Evolutionary conservation across 2,113 vertebrate species (phyloP).

Genomic region (Eubucco bourcierii): DNA sequence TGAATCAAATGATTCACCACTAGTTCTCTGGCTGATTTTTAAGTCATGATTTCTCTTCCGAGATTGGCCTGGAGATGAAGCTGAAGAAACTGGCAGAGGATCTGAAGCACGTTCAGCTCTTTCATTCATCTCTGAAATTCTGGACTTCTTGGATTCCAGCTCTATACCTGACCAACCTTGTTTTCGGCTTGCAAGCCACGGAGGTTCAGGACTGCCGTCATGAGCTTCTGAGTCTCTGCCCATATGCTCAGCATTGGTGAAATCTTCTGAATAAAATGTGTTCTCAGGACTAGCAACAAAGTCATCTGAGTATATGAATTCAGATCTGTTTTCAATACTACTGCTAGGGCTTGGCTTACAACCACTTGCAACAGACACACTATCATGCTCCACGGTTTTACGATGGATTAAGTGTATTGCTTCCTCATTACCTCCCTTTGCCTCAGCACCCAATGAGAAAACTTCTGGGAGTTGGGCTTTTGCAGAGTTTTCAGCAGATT

Average conservation of each 20-base stretch:
- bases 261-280: conserved; percentile 81
- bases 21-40: conserved; percentile 52
- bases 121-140: conserved; percentile 50
- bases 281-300: conserved; percentile 63
- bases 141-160: conserved; percentile 38
- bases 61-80: conserved; percentile 75
- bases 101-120: conserved; percentile 53
- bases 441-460: conserved; percentile 16
- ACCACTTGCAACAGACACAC: not conserved
- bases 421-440: conserved; percentile 7
- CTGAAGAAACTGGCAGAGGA: conserved; percentile 73
- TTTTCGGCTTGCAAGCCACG: conserved; percentile 27
- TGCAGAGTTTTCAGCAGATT: not conserved
- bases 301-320: conserved; percentile 72
- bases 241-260: conserved; percentile 73
- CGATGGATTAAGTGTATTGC: not conserved
- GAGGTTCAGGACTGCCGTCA: conserved; percentile 66
- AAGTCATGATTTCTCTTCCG: conserved; percentile 66
- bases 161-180: conserved; percentile 33
- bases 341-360: conserved; percentile 8
- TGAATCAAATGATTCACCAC: conserved; percentile 59
- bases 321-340: conserved; percentile 53
- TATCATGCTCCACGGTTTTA: not conserved
- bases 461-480: conserved; percentile 39
- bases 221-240: conserved; percentile 58